phyloP scores from a whole-genome alignment of 2,888 invertebrate genomes.

The Oxystoma pomonae region DNA sequence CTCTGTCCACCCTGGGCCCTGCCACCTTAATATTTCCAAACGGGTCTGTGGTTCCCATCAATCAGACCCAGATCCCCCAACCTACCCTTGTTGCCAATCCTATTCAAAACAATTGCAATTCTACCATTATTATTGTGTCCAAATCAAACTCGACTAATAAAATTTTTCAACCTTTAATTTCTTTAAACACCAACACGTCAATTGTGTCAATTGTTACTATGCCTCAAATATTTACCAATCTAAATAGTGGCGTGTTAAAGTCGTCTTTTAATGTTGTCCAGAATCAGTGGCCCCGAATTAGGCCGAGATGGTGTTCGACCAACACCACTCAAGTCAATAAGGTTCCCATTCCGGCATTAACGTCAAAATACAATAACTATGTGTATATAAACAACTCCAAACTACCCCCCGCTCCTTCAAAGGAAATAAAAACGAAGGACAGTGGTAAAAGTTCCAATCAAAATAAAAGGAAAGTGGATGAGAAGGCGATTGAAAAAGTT shows the following conservation, averaged over 20 bases:
- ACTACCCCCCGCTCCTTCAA: not conserved
- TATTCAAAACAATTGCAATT: constrained; percentile 8
- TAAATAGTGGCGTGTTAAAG: not conserved
- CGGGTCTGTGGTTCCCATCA: constrained; percentile 42
- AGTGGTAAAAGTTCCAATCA: constrained; percentile 5
- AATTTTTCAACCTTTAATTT: constrained; percentile 9
- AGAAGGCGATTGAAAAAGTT: constrained; percentile 1
- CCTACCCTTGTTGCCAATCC: constrained; percentile 27
- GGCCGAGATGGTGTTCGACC: constrained; percentile 31
- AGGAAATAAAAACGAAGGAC: constrained; percentile 9
- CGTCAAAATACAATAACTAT: constrained; percentile 36
- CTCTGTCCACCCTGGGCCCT: constrained; percentile 38
- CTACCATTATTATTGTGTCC: constrained; percentile 19
- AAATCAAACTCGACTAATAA: constrained; percentile 10
- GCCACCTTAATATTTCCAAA: constrained; percentile 45
- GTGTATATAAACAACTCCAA: constrained; percentile 11
- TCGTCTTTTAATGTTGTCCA: not conserved
- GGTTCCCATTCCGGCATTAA: constrained; percentile 46
- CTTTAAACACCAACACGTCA: constrained; percentile 8
- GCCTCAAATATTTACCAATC: constrained; percentile 1
- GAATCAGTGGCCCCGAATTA: not conserved
- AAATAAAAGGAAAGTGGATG: constrained; percentile 5
- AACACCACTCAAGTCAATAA: constrained; percentile 46
- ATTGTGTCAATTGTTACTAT: constrained; percentile 5
- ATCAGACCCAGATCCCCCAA: constrained; percentile 34